Evolutionary conservation across 1,140 invertebrate species (phyloP), one percentile per base, ranked within the genome.

Genomic region (Agrypnia vestita): DNA sequence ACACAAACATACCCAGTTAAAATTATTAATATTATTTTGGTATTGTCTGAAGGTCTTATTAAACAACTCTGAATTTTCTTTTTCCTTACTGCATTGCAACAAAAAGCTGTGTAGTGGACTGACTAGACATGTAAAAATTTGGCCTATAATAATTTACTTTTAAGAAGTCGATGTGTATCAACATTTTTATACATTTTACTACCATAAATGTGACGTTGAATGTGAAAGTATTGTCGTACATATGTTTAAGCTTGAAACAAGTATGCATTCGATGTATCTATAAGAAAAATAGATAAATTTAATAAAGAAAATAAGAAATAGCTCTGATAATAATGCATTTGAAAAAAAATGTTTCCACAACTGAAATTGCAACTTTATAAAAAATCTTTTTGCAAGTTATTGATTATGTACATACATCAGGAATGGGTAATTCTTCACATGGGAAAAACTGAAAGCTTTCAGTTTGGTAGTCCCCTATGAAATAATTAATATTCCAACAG

Each of bases 51-150:
- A 64, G 19, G 61, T 35, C 35, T 64, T 8, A 13, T 64, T n/a
- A 64, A 4, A 25, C 13, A 64, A 25, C 10, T 64, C 19, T 35
- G 19, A 13, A 21, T 21, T 64, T 49, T 9, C n/a, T 47, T 69
- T 78, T 53, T 76, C 56, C 76, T 81, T 73, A 64, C 80, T 78
- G 80, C 80, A 67, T 76, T 53, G 76, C 62, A 72, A 49, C 12
- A 19, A 9, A 15, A 51, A 53, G 76, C 80, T 76, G 21, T 82
- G 80, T 78, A 82, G 80, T 82, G 77, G 78, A 82, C 80, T 82
- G 80, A 82, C 74, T 82, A 82, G 80, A 55, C 79, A 44, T 82
- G 72, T 79, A 47, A 19, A 69, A 69, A 69, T 78, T 35, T 73
- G 80, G 80, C 80, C 80, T 82, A 82, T 73, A 25, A 72, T 74